Evolutionary conservation across 2,113 vertebrate genomes (phyloP).

Genomic region (Thinocorus orbignyianus): DNA sequence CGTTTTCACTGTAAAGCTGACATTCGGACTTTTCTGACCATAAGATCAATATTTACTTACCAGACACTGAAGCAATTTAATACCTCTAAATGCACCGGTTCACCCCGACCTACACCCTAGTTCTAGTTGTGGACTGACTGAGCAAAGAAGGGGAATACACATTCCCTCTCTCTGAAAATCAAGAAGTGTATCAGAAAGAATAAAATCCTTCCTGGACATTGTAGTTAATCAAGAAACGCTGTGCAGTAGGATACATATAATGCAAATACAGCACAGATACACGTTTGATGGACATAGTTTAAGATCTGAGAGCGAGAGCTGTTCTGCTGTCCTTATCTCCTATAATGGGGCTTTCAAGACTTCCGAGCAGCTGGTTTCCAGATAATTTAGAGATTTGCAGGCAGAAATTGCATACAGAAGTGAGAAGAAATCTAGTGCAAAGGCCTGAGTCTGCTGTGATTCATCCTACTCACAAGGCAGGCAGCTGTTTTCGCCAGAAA

Average conservation of each 20-base stretch:
- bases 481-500: slow-evolving; percentile 36
- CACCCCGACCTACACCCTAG: slow-evolving; percentile 11
- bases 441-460: not conserved
- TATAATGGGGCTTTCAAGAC: not conserved
- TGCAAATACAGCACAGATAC: not conserved
- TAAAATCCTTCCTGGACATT: not conserved
- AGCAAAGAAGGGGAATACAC: not conserved
- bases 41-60: slow-evolving; percentile 4
- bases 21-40: not conserved
- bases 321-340: not conserved
- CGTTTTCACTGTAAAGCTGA: not conserved
- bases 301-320: not conserved
- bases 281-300: not conserved
- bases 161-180: not conserved
- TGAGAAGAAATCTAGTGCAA: not conserved
- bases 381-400: slow-evolving; percentile 12
- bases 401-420: slow-evolving; percentile 1
- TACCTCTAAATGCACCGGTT: not conserved
- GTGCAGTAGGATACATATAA: not conserved
- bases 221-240: not conserved
- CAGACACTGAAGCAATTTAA: slow-evolving; percentile 13
- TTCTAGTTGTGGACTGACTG: not conserved
- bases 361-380: slow-evolving; percentile 46
- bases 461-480: slow-evolving; percentile 1
- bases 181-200: not conserved